Percentiles rank a stretch among this genome's conserved stretches.
Evolutionary conservation across 2,888 invertebrate species (phyloP).

Genomic region (Lasioglossum zephyrum): DNA sequence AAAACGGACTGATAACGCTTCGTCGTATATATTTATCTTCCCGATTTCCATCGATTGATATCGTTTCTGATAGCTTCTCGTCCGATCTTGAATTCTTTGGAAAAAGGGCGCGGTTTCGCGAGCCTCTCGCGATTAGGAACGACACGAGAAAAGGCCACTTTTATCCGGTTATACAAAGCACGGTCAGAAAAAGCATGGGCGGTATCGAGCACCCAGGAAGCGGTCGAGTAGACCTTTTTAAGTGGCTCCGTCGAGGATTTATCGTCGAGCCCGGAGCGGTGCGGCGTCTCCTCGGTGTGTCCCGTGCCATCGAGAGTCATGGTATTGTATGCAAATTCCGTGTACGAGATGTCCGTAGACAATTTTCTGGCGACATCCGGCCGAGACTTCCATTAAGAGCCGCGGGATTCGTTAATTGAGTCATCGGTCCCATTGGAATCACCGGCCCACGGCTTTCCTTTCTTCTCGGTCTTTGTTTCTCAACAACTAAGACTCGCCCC

Average conservation of each 20-base stretch:
- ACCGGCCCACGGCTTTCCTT: neutral
- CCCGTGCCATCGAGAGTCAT: slow-evolving; percentile 53
- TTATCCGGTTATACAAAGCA: neutral
- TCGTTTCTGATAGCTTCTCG: neutral
- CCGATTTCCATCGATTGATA: neutral
- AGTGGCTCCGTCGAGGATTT: slow-evolving; percentile 61
- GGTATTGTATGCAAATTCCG: slow-evolving; percentile 68
- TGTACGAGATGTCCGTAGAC: slow-evolving; percentile 28
- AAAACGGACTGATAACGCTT: neutral
- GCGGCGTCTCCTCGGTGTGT: slow-evolving; percentile 43
- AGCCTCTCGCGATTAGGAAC: slow-evolving; percentile 27
- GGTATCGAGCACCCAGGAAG: slow-evolving; percentile 61
- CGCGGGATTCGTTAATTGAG: slow-evolving; percentile 38
- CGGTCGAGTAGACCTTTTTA: slow-evolving; percentile 62
- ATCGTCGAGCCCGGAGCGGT: slow-evolving; percentile 39
- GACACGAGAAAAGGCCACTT: neutral
- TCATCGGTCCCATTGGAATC: neutral
- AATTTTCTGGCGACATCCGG: slow-evolving; percentile 33
- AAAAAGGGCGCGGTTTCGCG: slow-evolving; percentile 2
- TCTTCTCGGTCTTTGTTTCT: neutral
- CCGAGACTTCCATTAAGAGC: slow-evolving; percentile 39
- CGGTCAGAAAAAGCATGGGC: slow-evolving; percentile 55
- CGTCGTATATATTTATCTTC: neutral
- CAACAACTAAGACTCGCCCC: neutral
- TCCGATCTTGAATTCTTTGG: neutral